phyloP scores from a whole-genome alignment of 2,797 vertebrate genomes.

The Avahi laniger region DNA sequence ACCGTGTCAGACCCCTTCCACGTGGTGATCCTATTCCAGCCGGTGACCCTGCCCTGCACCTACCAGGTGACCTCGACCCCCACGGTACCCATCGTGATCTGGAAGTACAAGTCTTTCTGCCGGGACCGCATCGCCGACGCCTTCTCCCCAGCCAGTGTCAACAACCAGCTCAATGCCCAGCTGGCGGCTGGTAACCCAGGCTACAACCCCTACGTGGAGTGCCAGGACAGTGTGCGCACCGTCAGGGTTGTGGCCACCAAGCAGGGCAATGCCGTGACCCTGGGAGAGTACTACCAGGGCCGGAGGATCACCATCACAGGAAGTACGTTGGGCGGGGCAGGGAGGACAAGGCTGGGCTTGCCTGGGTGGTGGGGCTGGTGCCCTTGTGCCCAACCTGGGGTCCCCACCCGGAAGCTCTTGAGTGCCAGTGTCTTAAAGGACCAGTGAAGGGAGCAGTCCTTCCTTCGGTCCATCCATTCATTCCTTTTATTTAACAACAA shows the following conservation, averaged over 20 bases:
- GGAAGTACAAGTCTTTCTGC: conserved; percentile 94
- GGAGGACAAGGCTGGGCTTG: not conserved
- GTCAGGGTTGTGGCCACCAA: conserved; percentile 92
- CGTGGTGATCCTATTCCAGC: conserved; percentile 93
- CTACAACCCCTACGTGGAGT: conserved; percentile 93
- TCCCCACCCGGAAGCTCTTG: not conserved
- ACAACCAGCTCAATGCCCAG: conserved; percentile 83
- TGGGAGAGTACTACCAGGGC: conserved; percentile 88
- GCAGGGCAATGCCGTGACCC: conserved; percentile 85
- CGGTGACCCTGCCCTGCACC: conserved; percentile 88
- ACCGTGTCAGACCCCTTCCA: conserved; percentile 86
- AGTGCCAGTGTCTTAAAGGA: not conserved
- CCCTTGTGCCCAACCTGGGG: not conserved
- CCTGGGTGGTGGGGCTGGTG: not conserved
- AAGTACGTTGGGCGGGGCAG: conserved; percentile 61
- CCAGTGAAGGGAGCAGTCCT: not conserved
- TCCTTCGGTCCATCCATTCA: not conserved
- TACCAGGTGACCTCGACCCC: conserved; percentile 81
- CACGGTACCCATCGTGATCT: conserved; percentile 85
- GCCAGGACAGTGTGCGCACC: conserved; percentile 88
- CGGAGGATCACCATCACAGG: conserved; percentile 90
- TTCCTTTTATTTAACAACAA: not conserved
- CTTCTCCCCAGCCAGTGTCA: conserved; percentile 88
- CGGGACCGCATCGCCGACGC: conserved; percentile 90
- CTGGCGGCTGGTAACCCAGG: conserved; percentile 89